Evolutionary conservation across 2,888 invertebrate species (phyloP).

Genomic region (Amorpha juglandis): DNA sequence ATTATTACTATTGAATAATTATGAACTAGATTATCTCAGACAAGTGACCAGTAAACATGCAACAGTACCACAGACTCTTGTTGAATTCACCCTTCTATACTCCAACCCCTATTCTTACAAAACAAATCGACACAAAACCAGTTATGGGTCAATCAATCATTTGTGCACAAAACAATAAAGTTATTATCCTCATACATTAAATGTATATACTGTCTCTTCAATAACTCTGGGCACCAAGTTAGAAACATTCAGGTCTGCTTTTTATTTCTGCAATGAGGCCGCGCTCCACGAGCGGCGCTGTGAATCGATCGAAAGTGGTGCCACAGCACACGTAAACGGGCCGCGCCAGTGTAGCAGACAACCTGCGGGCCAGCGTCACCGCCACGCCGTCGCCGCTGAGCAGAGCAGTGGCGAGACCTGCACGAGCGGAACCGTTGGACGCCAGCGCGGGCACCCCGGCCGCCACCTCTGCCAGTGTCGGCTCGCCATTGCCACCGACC

Average conservation of each 20-base stretch:
- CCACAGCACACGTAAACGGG: constrained; percentile 51
- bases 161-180: background rate
- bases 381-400: constrained; percentile 44
- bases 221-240: background rate
- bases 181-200: background rate
- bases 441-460: constrained; percentile 50
- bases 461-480: constrained; percentile 50
- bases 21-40: too few relatives aligned
- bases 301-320: constrained; percentile 47
- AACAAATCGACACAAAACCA: too few relatives aligned
- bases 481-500: constrained; percentile 50
- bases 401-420: constrained; percentile 43
- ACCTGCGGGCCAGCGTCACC: constrained; percentile 48
- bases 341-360: constrained; percentile 46
- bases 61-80: too few relatives aligned
- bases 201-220: background rate
- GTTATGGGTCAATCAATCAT: too few relatives aligned
- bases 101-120: too few relatives aligned
- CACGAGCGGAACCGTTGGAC: constrained; percentile 33
- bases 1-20: too few relatives aligned
- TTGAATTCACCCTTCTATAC: too few relatives aligned
- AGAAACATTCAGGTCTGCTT: constrained; percentile 53
- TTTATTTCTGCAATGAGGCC: constrained; percentile 49
- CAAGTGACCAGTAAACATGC: too few relatives aligned
- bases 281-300: constrained; percentile 48